Base-by-base conservation (phyloP, 2,888 invertebrate genomes). In the Rhagonycha fulva region DNA sequence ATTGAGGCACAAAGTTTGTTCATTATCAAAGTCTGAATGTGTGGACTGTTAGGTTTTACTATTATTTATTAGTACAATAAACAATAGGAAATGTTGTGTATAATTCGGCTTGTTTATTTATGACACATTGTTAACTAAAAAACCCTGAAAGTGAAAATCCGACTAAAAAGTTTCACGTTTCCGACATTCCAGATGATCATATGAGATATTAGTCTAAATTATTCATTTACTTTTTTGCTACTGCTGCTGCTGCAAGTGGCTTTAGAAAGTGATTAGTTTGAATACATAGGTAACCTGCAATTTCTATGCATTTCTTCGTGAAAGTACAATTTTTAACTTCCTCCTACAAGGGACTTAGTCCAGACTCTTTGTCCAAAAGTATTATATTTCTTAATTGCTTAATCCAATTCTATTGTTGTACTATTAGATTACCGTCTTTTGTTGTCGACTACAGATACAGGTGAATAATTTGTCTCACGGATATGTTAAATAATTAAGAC, bases 401-500 rank as follows among this genome's bases (percentile, higher is more conserved):
- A 47, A 47, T 47, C 47, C n/a, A 66, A 66, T 23, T 66, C 23
- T 26, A 14, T 24, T 23, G 26, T 66, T 66, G 63, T 11, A 26
- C 24, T 24, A 66, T 66, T 66, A 24, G 26, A 66, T 66, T 66
- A 26, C 63, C 63, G 9, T 2, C 26, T 66, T 66, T 66, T 26
- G 26, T 66, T 66, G 63, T 66, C 4, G 63, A n/a, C 47, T 47
- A 5, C n/a, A 26, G 63, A n/a, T 23, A 66, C 24, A 24, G 26
- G 63, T 66, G 63, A 66, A 66, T 66, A 19, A 61, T 66, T 66
- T 66, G 63, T 66, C 63, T 66, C 63, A 19, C n/a, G 63, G 23
- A 26, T 24, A 66, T 66, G 14, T 47, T 47, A n/a, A 47, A 47
- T 47, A 7, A 47, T 47, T 14, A 66, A 66, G 24, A 24, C 63